Conservation (phyloP, 2,888 invertebrate genomes). For the Amiota mariae region DNA sequence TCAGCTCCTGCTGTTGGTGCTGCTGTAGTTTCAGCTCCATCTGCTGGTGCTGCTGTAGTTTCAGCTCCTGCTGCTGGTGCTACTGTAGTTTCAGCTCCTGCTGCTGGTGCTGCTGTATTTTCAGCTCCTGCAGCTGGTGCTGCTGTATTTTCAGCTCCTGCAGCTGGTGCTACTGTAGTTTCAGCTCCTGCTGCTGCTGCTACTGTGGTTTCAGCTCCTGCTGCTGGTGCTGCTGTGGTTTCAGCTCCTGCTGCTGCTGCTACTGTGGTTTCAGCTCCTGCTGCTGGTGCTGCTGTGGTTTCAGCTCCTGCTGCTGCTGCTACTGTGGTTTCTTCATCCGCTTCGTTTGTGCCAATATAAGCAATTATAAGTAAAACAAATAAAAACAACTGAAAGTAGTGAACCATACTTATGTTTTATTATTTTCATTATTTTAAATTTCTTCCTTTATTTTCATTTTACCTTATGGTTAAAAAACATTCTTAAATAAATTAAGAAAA, state of each 20-base stretch:
- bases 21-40: not conserved
- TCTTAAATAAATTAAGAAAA: too few species aligned
- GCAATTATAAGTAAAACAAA: too few species aligned
- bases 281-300: not conserved
- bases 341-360: not conserved
- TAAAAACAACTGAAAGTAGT: too few species aligned
- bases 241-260: slow-evolving; percentile 5
- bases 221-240: not conserved
- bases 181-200: not conserved
- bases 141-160: not conserved
- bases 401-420: too few species aligned
- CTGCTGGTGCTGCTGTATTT: not conserved
- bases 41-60: not conserved
- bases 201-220: slow-evolving; percentile 8
- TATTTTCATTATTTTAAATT: too few species aligned
- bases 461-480: too few species aligned
- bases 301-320: slow-evolving; percentile 8
- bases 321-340: slow-evolving; percentile 15
- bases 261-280: not conserved
- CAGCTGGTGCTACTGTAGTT: not conserved
- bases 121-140: not conserved
- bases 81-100: too few species aligned
- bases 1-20: not conserved
- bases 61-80: not conserved
- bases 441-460: too few species aligned